Conservation (phyloP, 2,797 vertebrate genomes). For the Ctenochaetus hawaiiensis region DNA sequence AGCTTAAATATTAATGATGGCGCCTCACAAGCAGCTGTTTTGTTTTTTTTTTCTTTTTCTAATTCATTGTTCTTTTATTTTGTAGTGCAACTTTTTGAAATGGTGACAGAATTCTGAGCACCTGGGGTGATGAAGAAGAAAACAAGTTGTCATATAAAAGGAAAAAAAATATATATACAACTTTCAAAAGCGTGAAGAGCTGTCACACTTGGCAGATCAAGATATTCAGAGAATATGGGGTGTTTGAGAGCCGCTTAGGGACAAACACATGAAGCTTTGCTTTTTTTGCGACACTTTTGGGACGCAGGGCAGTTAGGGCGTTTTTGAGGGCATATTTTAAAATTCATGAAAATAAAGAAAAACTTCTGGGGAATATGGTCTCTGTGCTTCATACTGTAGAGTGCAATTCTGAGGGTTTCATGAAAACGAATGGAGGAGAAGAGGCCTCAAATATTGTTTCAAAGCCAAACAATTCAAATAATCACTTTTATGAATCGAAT, state of each 20-base stretch:
- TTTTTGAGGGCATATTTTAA: slow-evolving; percentile 73
- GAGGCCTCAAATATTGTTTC: slow-evolving; percentile 34
- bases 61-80: slow-evolving; percentile 80
- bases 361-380: slow-evolving; percentile 61
- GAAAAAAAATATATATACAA: slow-evolving; percentile 68
- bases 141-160: slow-evolving; percentile 85
- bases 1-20: slow-evolving; percentile 83
- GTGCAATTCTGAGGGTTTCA: slow-evolving; percentile 16
- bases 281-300: slow-evolving; percentile 73
- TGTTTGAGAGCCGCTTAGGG: slow-evolving; percentile 77
- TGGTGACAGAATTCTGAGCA: slow-evolving; percentile 80
- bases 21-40: slow-evolving; percentile 64
- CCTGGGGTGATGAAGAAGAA: slow-evolving; percentile 83
- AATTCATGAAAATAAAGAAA: slow-evolving; percentile 55
- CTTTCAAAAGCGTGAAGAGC: slow-evolving; percentile 81
- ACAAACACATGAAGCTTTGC: slow-evolving; percentile 68
- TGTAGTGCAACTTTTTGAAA: slow-evolving; percentile 77
- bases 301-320: slow-evolving; percentile 75
- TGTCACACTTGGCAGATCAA: slow-evolving; percentile 83
- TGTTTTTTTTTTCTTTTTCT: slow-evolving; percentile 41
- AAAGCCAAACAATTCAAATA: slow-evolving; percentile 27
- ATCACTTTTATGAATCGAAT: slow-evolving; percentile 17
- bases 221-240: slow-evolving; percentile 72
- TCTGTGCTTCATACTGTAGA: slow-evolving; percentile 37
- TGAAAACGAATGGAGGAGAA: slow-evolving; percentile 6